Conservation (phyloP, 2,888 invertebrate species). For the Diplolepis rosae region DNA sequence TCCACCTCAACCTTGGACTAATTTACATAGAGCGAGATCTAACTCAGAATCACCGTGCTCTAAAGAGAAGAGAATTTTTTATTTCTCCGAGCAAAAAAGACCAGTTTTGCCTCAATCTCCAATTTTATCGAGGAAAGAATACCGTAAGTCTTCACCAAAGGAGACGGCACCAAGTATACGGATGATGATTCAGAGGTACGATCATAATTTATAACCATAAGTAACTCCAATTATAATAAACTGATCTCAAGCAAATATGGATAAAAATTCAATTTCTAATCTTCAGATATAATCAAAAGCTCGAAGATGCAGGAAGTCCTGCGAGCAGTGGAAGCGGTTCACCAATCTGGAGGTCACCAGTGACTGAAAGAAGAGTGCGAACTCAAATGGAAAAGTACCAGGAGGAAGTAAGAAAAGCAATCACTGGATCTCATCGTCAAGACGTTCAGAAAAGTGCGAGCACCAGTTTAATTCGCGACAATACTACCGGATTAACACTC, state of each 20-base stretch:
- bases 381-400: slow-evolving; percentile 75
- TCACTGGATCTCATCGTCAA: slow-evolving; percentile 37
- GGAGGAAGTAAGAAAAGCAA: slow-evolving; percentile 71
- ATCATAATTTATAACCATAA: background rate
- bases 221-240: background rate
- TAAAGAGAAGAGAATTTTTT: slow-evolving; percentile 4
- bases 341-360: slow-evolving; percentile 80
- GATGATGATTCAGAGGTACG: slow-evolving; percentile 83
- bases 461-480: slow-evolving; percentile 74
- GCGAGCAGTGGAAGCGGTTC: slow-evolving; percentile 79
- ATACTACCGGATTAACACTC: slow-evolving; percentile 61
- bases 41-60: slow-evolving; percentile 49
- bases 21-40: slow-evolving; percentile 45
- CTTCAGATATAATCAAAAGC: slow-evolving; percentile 75
- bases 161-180: slow-evolving; percentile 82
- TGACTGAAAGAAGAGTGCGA: slow-evolving; percentile 77
- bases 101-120: slow-evolving; percentile 19
- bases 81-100: background rate
- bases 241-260: slow-evolving; percentile 65
- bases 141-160: slow-evolving; percentile 74
- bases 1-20: slow-evolving; percentile 10
- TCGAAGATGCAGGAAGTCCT: slow-evolving; percentile 46
- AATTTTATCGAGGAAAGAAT: slow-evolving; percentile 8
- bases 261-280: slow-evolving; percentile 64
- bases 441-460: slow-evolving; percentile 79